These are phyloP conservation scores for Lymantria monacha DNA, from an alignment of 2,888 invertebrate species.

Conservation along the genomic window DNA sequence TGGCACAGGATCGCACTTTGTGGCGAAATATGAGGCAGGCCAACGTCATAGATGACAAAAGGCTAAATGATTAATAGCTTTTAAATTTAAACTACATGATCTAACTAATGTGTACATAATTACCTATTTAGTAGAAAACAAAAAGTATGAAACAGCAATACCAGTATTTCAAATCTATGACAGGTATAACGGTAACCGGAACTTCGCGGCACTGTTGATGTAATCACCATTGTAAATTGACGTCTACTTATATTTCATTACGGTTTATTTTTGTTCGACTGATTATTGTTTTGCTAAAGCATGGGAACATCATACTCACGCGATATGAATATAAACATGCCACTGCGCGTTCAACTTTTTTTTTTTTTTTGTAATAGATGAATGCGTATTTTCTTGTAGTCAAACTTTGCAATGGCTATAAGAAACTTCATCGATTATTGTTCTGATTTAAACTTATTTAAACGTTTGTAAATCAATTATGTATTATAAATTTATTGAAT, in stretches of 20 bases:
- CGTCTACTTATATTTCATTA: slow-evolving; percentile 42
- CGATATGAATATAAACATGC: slow-evolving; percentile 67
- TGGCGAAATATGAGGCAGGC: too few relatives aligned
- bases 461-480: slow-evolving; percentile 7
- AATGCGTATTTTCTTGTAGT: slow-evolving; percentile 74
- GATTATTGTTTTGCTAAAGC: slow-evolving; percentile 28
- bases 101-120: slow-evolving; percentile 36
- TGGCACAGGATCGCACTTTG: too few relatives aligned
- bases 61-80: too few relatives aligned
- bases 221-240: slow-evolving; percentile 36
- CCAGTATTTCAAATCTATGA: slow-evolving; percentile 62
- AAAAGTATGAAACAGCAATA: slow-evolving; percentile 43
- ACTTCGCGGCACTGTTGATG: slow-evolving; percentile 39
- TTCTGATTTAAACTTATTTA: slow-evolving; percentile 50
- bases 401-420: slow-evolving; percentile 56
- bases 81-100: slow-evolving; percentile 3
- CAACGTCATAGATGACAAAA: too few relatives aligned
- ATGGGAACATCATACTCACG: slow-evolving; percentile 49
- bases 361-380: slow-evolving; percentile 67
- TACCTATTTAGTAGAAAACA: slow-evolving; percentile 40
- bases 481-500: too few relatives aligned
- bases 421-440: slow-evolving; percentile 52
- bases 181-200: slow-evolving; percentile 58
- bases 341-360: slow-evolving; percentile 55
- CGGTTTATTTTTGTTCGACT: slow-evolving; percentile 44